phyloP scores from a whole-genome alignment of 2,113 vertebrate species.

The Mesoclemmys tuberculata region DNA sequence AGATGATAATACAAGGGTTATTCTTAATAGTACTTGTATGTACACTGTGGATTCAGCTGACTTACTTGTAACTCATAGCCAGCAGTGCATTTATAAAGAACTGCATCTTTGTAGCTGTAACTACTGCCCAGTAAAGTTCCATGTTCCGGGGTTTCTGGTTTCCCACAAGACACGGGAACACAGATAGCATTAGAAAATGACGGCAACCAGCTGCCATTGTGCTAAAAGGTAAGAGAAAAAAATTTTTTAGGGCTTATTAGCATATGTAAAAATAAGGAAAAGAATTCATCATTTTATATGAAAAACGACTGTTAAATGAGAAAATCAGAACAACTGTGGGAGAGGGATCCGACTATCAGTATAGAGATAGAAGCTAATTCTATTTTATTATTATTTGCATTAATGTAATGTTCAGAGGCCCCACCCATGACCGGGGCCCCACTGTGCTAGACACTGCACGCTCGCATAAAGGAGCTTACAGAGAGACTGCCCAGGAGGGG shows the following conservation, averaged over 20 bases:
- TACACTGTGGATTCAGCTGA: not conserved
- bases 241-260: not conserved
- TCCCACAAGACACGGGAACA: conserved; percentile 84
- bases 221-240: conserved; percentile 71
- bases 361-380: not conserved
- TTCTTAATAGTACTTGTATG: not conserved
- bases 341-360: not conserved
- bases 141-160: conserved; percentile 82
- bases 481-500: not conserved
- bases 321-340: not conserved
- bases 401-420: not conserved
- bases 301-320: not conserved
- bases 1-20: not conserved
- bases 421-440: not conserved
- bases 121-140: conserved; percentile 83
- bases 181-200: conserved; percentile 85
- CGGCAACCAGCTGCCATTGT: conserved; percentile 88
- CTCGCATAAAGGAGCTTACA: not conserved
- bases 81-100: conserved; percentile 88
- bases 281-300: not conserved
- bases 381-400: not conserved
- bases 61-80: conserved; percentile 92
- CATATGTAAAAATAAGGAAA: not conserved
- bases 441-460: not conserved
- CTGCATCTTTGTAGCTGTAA: conserved; percentile 83